Percentiles rank a stretch among this genome's conserved stretches.
Evolutionary conservation across 2,113 vertebrate species (phyloP).

Genomic region (Dendrocopos noguchii): DNA sequence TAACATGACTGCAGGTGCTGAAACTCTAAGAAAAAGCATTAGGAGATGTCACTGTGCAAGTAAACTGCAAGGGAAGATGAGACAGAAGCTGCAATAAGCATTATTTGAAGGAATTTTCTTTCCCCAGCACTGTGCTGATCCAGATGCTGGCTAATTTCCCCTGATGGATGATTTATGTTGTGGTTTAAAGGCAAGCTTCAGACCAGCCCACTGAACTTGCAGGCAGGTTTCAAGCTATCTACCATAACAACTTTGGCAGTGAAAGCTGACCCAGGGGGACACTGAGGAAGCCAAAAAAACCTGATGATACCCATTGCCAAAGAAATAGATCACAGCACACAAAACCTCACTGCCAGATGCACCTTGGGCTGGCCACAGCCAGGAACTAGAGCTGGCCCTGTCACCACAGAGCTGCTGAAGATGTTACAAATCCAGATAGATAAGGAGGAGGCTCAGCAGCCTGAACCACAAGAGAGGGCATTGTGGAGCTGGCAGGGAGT

Average conservation of each 20-base stretch:
- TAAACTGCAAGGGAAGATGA: neutral
- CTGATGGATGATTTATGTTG: constrained; percentile 45
- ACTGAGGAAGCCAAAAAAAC: neutral
- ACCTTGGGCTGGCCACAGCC: constrained; percentile 69
- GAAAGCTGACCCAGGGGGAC: neutral
- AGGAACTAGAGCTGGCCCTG: constrained; percentile 9
- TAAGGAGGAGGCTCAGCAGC: constrained; percentile 57
- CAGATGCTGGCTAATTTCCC: constrained; percentile 25
- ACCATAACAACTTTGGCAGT: constrained; percentile 22
- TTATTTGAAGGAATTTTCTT: constrained; percentile 33
- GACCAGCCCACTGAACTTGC: constrained; percentile 26
- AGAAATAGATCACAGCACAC: constrained; percentile 45
- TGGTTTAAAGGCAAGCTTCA: constrained; percentile 65
- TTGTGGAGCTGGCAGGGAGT: constrained; percentile 68
- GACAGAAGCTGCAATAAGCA: neutral
- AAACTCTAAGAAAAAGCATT: neutral
- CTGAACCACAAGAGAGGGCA: constrained; percentile 60
- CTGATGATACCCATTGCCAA: neutral
- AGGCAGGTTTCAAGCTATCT: constrained; percentile 51
- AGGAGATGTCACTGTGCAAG: neutral
- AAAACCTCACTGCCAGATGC: constrained; percentile 63
- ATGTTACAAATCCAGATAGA: constrained; percentile 3
- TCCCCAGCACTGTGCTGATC: neutral
- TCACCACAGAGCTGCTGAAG: constrained; percentile 49
- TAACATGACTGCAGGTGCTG: neutral